Percentiles rank a stretch among this genome's conserved stretches.
phyloP scores from a whole-genome alignment of 2,113 vertebrate genomes.

The Fulmarus glacialis region DNA sequence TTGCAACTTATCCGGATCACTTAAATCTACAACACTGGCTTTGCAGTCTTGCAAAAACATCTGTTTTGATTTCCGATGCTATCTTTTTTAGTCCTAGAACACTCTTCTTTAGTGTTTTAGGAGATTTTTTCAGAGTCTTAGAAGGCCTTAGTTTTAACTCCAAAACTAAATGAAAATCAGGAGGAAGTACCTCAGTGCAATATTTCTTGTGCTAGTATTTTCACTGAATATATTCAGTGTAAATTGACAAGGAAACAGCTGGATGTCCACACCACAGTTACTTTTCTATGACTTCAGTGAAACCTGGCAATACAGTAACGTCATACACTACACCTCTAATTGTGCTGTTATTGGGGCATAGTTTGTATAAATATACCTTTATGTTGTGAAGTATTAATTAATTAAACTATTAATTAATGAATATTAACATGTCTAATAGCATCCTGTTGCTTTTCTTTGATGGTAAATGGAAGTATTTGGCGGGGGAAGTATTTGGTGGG shows the following conservation, averaged over 20 bases:
- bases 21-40: constrained; percentile 35
- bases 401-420: not conserved
- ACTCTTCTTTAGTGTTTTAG: not conserved
- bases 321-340: not conserved
- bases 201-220: not conserved
- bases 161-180: not conserved
- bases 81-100: constrained; percentile 15
- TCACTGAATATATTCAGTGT: not conserved
- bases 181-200: not conserved
- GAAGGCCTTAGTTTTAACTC: not conserved
- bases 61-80: constrained; percentile 34
- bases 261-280: not conserved
- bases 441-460: not conserved
- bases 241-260: not conserved
- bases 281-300: not conserved
- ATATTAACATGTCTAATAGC: not conserved
- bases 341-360: not conserved
- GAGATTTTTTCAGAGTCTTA: not conserved
- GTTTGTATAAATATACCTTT: not conserved
- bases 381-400: not conserved
- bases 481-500: rapidly evolving
- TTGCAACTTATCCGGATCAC: constrained; percentile 23
- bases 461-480: not conserved
- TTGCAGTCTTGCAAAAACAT: constrained; percentile 35
- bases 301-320: not conserved